These are phyloP conservation scores for Megastigmus dorsalis DNA, from an alignment of 2,888 invertebrate genomes.

Conservation along the genomic window DNA sequence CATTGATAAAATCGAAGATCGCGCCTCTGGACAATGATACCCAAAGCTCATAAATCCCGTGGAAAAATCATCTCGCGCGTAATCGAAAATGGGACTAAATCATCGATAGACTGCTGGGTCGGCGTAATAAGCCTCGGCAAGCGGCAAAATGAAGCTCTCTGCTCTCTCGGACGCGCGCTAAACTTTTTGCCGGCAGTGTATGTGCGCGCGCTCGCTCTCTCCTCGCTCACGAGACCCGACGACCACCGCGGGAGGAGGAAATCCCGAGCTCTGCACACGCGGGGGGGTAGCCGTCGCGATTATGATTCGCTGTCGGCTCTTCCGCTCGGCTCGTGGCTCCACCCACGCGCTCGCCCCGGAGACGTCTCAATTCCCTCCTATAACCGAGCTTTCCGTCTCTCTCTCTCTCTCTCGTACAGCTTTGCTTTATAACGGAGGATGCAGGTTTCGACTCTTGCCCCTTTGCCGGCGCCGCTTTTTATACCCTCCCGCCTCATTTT, in stretches of 20 bases:
- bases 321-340: constrained; percentile 32
- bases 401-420: not conserved
- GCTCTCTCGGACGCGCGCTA: not conserved
- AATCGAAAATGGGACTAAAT: constrained; percentile 6
- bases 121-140: not conserved
- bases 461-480: not conserved
- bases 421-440: too few relatives aligned
- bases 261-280: not conserved
- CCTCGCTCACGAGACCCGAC: too few relatives aligned
- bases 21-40: too few relatives aligned
- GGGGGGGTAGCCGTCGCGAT: constrained; percentile 6
- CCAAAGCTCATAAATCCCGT: too few relatives aligned
- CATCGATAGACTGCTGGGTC: not conserved
- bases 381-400: not conserved
- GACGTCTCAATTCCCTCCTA: constrained; percentile 52
- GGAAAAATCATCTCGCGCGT: too few relatives aligned
- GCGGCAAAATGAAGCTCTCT: constrained; percentile 29
- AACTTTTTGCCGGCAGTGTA: constrained; percentile 33
- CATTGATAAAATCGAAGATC: too few relatives aligned
- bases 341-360: constrained; percentile 11
- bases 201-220: not conserved
- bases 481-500: constrained; percentile 14
- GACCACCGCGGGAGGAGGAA: not conserved
- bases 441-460: too few relatives aligned
- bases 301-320: constrained; percentile 41